Percentiles rank a stretch among this genome's conserved stretches.
These are phyloP conservation scores for Alectura lathami DNA, from an alignment of 2,113 vertebrate species.

Conservation along the genomic window DNA sequence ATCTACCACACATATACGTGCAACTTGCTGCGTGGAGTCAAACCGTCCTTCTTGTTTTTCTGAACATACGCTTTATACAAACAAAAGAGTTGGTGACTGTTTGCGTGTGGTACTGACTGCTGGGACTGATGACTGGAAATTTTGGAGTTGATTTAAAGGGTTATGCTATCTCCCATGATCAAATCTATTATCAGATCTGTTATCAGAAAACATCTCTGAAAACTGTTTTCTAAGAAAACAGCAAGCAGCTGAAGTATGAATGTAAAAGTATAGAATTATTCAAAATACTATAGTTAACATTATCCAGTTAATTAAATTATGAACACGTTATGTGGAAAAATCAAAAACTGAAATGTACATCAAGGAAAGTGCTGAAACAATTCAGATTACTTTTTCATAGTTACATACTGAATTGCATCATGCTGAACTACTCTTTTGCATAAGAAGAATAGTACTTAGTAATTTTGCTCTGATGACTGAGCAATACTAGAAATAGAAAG, in stretches of 20 bases:
- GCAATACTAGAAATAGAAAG: constrained; percentile 31
- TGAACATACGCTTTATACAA: not conserved
- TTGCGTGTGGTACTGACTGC: not conserved
- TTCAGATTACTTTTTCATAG: not conserved
- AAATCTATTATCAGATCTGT: not conserved
- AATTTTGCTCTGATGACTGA: constrained; percentile 46
- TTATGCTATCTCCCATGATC: not conserved
- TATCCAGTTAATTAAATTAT: not conserved
- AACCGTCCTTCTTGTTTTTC: not conserved
- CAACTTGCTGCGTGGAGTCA: not conserved
- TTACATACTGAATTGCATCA: not conserved
- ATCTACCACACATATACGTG: not conserved
- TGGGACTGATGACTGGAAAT: not conserved
- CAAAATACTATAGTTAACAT: not conserved
- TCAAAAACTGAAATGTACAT: not conserved
- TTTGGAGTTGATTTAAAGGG: not conserved
- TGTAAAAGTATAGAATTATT: not conserved
- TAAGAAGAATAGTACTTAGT: not conserved
- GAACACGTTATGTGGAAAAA: not conserved
- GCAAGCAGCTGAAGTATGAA: not conserved
- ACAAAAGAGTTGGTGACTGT: not conserved
- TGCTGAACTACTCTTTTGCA: not conserved
- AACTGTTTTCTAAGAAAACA: not conserved
- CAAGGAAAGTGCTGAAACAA: not conserved
- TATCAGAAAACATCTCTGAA: not conserved